Conservation (phyloP, 2,113 vertebrate species). For the Epinephelus cyanopodus region DNA sequence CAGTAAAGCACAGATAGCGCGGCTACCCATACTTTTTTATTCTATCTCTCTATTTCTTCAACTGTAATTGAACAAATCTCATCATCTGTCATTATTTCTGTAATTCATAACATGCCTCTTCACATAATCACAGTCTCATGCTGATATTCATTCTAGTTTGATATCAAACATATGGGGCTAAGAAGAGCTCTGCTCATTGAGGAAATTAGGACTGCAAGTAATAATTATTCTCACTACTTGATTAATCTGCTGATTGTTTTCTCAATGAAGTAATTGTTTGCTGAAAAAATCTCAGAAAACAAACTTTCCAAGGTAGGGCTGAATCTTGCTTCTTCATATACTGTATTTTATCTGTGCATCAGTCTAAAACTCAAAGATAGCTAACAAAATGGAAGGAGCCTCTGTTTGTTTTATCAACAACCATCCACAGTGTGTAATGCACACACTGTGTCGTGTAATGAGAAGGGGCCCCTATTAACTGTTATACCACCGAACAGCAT, state of each 20-base stretch:
- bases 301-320: no score
- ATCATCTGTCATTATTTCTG: constrained; percentile 33
- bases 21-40: background rate
- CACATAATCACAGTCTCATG: constrained; percentile 28
- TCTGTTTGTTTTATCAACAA: no score
- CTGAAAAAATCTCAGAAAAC: constrained; percentile 3
- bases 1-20: background rate
- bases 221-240: background rate
- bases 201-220: background rate
- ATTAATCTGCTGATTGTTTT: background rate
- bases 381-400: no score
- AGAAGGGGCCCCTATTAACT: no score
- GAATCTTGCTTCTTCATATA: background rate
- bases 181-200: background rate
- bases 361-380: background rate
- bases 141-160: constrained; percentile 17
- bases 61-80: constrained; percentile 24
- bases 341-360: background rate
- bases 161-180: background rate
- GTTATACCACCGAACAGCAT: no score
- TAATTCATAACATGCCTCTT: constrained; percentile 24
- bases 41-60: background rate
- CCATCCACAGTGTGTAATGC: no score
- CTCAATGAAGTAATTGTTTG: background rate
- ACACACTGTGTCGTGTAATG: no score